Percentiles rank a stretch among this genome's conserved stretches.
phyloP scores from a whole-genome alignment of 2,113 vertebrate genomes.

The Triplophysa dalaica region DNA sequence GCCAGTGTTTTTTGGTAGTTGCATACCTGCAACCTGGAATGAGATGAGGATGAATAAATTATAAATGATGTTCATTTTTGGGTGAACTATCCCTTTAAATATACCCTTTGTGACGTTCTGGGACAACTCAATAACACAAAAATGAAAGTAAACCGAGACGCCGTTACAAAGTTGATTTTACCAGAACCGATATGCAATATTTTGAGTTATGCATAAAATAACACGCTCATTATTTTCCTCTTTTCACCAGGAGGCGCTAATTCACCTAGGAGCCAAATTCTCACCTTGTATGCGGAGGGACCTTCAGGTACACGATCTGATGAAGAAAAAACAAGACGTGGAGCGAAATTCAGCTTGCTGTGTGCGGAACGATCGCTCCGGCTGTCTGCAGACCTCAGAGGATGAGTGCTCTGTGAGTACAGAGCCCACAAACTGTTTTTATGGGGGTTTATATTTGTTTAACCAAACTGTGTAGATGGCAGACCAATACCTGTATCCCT shows the following conservation, averaged over 20 bases:
- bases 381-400: conserved; percentile 91
- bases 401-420: conserved; percentile 93
- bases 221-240: background rate
- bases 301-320: conserved; percentile 88
- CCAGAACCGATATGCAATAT: too few species aligned
- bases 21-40: too few species aligned
- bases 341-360: conserved; percentile 95
- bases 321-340: conserved; percentile 80
- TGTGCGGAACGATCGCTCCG: conserved; percentile 92
- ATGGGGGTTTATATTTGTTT: background rate
- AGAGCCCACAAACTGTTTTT: background rate
- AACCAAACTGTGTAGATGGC: background rate
- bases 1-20: too few species aligned
- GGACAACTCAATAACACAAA: background rate
- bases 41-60: too few species aligned
- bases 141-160: background rate
- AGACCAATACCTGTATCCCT: background rate
- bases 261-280: conserved; percentile 97
- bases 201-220: too few species aligned
- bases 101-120: too few species aligned
- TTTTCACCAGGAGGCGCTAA: conserved; percentile 85
- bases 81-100: too few species aligned
- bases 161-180: too few species aligned
- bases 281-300: conserved; percentile 98
- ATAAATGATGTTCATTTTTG: too few species aligned